Evolutionary conservation across 2,113 vertebrate species (phyloP).

Genomic region (Gambusia affinis): DNA sequence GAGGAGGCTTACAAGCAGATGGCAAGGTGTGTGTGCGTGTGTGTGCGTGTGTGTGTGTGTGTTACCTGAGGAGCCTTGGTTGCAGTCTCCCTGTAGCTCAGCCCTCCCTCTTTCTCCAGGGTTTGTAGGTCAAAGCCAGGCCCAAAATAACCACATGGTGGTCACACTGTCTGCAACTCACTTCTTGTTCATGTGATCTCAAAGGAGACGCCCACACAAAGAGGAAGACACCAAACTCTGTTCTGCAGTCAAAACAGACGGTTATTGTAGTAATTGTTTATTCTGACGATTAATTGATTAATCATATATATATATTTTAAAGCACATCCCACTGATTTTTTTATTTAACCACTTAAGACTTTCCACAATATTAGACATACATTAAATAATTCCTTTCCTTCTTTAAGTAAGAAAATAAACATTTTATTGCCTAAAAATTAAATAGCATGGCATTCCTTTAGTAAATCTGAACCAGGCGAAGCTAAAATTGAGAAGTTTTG

Average conservation of each 20-base stretch:
- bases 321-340: too few relatives aligned
- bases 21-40: slow-evolving; percentile 88
- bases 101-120: slow-evolving; percentile 33
- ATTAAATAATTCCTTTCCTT: too few relatives aligned
- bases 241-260: slow-evolving; percentile 1
- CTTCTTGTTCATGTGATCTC: slow-evolving; percentile 13
- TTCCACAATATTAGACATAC: too few relatives aligned
- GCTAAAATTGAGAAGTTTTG: too few relatives aligned
- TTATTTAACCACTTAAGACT: too few relatives aligned
- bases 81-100: slow-evolving; percentile 41
- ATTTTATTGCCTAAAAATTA: too few relatives aligned
- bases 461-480: too few relatives aligned
- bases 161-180: slow-evolving; percentile 33
- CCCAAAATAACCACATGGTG: slow-evolving; percentile 67
- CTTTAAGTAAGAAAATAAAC: too few relatives aligned
- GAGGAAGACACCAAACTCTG: slow-evolving; percentile 6
- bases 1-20: slow-evolving; percentile 99
- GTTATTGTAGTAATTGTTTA: background rate
- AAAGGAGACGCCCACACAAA: background rate
- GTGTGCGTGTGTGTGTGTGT: slow-evolving; percentile 73
- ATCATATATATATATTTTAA: too few relatives aligned
- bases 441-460: too few relatives aligned
- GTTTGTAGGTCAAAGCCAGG: slow-evolving; percentile 78
- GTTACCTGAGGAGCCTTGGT: slow-evolving; percentile 48
- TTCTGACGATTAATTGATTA: too few relatives aligned